Evolutionary conservation across 2,888 invertebrate genomes (phyloP).

Genomic region (Apomyelois bistriatella): DNA sequence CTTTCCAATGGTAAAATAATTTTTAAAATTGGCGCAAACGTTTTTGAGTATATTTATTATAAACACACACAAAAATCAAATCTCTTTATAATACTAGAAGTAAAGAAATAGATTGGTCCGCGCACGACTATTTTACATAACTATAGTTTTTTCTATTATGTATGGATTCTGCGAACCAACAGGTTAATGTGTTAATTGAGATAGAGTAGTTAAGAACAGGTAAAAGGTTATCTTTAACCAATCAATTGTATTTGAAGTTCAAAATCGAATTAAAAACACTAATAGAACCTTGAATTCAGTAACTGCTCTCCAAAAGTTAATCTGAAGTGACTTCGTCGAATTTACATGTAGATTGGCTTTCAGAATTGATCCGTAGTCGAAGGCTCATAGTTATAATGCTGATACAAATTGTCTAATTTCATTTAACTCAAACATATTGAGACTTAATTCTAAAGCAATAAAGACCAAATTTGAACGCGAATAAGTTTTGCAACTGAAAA

Average conservation of each 20-base stretch:
- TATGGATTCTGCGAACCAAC: too few species aligned
- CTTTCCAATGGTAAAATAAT: too few species aligned
- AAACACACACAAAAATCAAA: too few species aligned
- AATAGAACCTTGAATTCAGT: conserved; percentile 31
- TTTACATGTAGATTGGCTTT: conserved; percentile 75
- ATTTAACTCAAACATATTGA: background rate
- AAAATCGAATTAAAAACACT: conserved; percentile 16
- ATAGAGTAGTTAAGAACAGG: background rate
- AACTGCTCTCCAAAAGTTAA: conserved; percentile 55
- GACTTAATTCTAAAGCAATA: background rate
- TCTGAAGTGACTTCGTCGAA: conserved; percentile 64
- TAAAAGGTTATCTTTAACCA: background rate
- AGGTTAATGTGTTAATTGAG: too few species aligned
- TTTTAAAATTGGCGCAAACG: too few species aligned
- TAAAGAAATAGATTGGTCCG: too few species aligned
- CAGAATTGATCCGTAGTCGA: conserved; percentile 57
- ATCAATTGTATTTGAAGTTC: conserved; percentile 1
- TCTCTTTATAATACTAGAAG: too few species aligned
- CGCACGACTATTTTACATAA: too few species aligned
- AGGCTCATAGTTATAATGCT: conserved; percentile 59
- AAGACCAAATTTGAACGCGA: conserved; percentile 21
- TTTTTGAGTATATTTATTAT: too few species aligned
- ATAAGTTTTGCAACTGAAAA: conserved; percentile 17
- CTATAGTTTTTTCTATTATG: too few species aligned
- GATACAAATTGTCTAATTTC: conserved; percentile 26